Evolutionary conservation across 2,888 invertebrate genomes (phyloP).

Genomic region (Hyposoter dolosus): DNA sequence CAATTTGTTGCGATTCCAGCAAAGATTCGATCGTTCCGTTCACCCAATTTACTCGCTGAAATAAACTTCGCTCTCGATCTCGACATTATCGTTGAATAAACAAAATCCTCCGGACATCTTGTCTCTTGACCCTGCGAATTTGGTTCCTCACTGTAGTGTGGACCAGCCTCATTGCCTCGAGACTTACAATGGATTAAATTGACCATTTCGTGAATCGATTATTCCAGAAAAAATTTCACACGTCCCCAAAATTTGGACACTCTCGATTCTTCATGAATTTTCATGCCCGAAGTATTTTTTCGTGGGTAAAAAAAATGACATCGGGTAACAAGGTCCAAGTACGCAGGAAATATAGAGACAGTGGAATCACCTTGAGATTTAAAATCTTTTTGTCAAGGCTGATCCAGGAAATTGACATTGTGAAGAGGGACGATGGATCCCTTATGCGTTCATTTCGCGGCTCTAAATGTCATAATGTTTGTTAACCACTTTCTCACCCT

Average conservation of each 20-base stretch:
- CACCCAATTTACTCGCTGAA: too few relatives aligned
- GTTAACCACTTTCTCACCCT: constrained; percentile 5
- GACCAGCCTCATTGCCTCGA: too few relatives aligned
- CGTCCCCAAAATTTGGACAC: constrained; percentile 1
- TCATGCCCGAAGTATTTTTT: constrained; percentile 4
- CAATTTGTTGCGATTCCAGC: too few relatives aligned
- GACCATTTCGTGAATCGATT: not conserved
- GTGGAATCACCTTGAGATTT: constrained; percentile 59
- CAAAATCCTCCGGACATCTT: too few relatives aligned
- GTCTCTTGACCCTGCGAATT: too few relatives aligned
- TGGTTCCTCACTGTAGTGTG: too few relatives aligned
- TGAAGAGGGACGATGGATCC: constrained; percentile 75
- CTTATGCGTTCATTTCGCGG: constrained; percentile 70
- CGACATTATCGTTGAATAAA: too few relatives aligned
- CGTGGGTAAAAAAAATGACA: constrained; percentile 11
- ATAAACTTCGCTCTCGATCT: too few relatives aligned
- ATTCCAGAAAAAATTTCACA: not conserved
- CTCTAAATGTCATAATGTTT: constrained; percentile 72
- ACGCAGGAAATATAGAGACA: constrained; percentile 75
- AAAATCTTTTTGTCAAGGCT: constrained; percentile 68
- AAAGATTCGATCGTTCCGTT: too few relatives aligned
- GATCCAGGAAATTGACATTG: constrained; percentile 82
- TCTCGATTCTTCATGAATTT: not conserved
- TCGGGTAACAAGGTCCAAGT: constrained; percentile 43
- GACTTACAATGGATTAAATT: not conserved